phyloP scores from a whole-genome alignment of 2,888 invertebrate species.

The Polymixis lichenea region DNA sequence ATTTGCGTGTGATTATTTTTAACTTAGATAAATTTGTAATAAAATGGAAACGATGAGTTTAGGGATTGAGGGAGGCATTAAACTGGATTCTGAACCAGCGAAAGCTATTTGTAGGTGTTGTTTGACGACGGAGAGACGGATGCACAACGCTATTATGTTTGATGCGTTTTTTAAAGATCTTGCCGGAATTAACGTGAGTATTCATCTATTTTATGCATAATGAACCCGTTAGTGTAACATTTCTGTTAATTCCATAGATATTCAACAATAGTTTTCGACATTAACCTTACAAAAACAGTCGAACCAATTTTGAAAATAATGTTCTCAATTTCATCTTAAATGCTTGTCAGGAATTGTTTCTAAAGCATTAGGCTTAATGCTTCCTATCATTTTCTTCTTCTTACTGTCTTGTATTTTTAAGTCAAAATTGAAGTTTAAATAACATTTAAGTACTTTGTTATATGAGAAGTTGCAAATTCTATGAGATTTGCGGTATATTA shows the following conservation, averaged over 20 bases:
- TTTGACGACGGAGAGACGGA: slow-evolving; percentile 76
- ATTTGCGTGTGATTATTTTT: slow-evolving; percentile 16
- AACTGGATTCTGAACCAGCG: slow-evolving; percentile 66
- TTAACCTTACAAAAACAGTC: background rate
- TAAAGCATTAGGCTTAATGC: no score
- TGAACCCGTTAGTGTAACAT: background rate
- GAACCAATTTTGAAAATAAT: background rate
- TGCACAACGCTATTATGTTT: slow-evolving; percentile 68
- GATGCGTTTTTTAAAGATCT: slow-evolving; percentile 76
- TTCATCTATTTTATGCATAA: background rate
- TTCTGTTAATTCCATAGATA: background rate
- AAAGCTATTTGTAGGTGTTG: slow-evolving; percentile 82
- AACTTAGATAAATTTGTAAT: background rate
- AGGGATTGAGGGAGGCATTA: slow-evolving; percentile 61
- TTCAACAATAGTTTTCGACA: background rate
- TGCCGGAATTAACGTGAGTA: slow-evolving; percentile 80
- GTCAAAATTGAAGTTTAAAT: background rate
- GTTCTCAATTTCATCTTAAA: background rate
- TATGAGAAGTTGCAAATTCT: background rate
- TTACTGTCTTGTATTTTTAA: no score
- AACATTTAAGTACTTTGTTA: background rate
- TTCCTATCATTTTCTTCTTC: background rate
- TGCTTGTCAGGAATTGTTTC: background rate
- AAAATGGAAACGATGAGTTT: slow-evolving; percentile 53
- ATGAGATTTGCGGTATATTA: background rate